Evolutionary conservation across 2,113 vertebrate species (phyloP), one percentile per base, ranked within the genome.

Genomic region (Neotoma lepida): DNA sequence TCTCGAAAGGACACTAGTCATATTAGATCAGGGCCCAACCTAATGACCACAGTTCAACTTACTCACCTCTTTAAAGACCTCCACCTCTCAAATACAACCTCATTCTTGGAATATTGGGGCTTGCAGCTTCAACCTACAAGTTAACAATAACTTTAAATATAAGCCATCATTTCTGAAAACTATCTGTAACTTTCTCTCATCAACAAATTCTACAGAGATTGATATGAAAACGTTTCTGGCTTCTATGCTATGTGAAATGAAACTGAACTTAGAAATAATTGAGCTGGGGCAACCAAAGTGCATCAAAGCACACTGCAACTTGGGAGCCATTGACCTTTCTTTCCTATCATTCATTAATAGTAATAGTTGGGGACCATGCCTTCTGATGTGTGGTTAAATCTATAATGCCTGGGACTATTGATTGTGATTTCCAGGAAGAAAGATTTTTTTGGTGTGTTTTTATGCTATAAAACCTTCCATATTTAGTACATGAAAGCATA

Each of bases 161-260:
- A 54, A 35, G 20, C 35, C 58, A 77, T 76, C 51, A 61, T 89
- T 96, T 93, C 15, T 84, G 66, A 89, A 87, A 74, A 93, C n/a
- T 86, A 4, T 96, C 66, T 85, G 10, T 86, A 89, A 56, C 3
- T 41, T 80, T 61, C 58, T 66, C 58, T 13, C 58, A 51, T 86
- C 39, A 46, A 93, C 22, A 93, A 80, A 81, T 30, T 66, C 88
- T 92, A 28, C 44, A 94, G 9, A 70, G 17, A 41, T 82, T 80
- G 8, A 9, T 76, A 39, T 64, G 74, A 63, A 86, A n/a, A 28
- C 1, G 66, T 46, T 68, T 15, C 76, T 92, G 51, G 49, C 66
- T 95, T 94, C n/a, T 64, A 41, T 14, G 9, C 9, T 39, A 68
- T 35, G 44, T 92, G 81, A 82, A 80, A 78, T 44, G 61, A 92